Evolutionary conservation across 2,113 vertebrate genomes (phyloP).

Genomic region (Malurus elegans): DNA sequence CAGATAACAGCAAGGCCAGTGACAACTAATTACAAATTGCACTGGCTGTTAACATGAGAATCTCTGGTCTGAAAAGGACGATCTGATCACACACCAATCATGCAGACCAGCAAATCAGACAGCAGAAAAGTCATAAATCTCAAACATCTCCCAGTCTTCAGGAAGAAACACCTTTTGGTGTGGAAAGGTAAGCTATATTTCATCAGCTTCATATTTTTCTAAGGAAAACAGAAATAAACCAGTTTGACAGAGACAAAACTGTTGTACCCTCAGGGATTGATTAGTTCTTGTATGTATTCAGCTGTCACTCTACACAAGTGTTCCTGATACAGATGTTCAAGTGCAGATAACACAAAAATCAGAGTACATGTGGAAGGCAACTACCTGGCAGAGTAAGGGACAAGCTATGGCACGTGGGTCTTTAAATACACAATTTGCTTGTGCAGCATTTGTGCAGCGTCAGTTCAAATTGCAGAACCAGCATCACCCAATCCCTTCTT

Average conservation of each 20-base stretch:
- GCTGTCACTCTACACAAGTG: not conserved
- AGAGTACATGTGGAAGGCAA: not conserved
- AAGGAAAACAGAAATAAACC: constrained; percentile 21
- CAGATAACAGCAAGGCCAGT: not conserved
- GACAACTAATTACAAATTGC: constrained; percentile 8
- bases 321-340: not conserved
- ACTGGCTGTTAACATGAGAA: not conserved
- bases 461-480: not conserved
- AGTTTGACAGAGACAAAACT: constrained; percentile 22
- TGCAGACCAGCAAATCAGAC: not conserved
- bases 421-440: not conserved
- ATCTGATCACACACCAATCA: constrained; percentile 37
- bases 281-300: not conserved
- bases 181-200: constrained; percentile 20
- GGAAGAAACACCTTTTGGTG: not conserved
- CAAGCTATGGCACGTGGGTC: rapidly evolving
- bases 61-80: not conserved
- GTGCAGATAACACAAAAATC: not conserved
- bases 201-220: not conserved
- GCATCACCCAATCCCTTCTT: not conserved
- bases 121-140: constrained; percentile 30
- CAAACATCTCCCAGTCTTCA: not conserved
- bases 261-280: not conserved
- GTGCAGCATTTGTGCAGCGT: not conserved
- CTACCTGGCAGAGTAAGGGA: not conserved